phyloP scores from a whole-genome alignment of 2,797 vertebrate genomes.

The Champsocephalus esox region DNA sequence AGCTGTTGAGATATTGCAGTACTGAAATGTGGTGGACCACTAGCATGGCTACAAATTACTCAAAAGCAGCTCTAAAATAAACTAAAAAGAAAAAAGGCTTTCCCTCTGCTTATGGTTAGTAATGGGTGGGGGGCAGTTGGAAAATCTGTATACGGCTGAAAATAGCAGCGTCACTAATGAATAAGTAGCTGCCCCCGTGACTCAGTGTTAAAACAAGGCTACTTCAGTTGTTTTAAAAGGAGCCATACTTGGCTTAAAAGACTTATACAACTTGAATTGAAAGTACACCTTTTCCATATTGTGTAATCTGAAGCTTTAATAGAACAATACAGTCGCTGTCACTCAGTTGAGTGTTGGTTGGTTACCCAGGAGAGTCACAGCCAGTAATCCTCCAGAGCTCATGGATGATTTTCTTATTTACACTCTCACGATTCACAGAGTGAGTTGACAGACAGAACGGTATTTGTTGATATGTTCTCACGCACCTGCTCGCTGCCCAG shows the following conservation, averaged over 20 bases:
- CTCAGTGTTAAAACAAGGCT: neutral
- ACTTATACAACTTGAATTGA: neutral
- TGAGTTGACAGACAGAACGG: neutral
- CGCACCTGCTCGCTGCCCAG: constrained; percentile 83
- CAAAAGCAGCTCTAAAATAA: constrained; percentile 16
- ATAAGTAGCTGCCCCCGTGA: constrained; percentile 9
- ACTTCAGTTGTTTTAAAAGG: neutral
- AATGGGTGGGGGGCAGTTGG: neutral
- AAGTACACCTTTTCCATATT: neutral
- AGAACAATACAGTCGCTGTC: neutral
- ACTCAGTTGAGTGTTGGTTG: neutral
- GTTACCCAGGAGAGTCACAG: neutral
- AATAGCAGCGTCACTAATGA: constrained; percentile 28
- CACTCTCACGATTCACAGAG: neutral
- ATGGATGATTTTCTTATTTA: neutral
- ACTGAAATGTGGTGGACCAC: neutral
- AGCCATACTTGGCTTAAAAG: neutral
- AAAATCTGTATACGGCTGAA: constrained; percentile 15
- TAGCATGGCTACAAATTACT: neutral
- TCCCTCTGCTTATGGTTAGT: neutral
- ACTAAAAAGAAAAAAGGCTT: neutral
- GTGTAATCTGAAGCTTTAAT: neutral
- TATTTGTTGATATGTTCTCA: neutral
- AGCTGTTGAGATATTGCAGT: neutral
- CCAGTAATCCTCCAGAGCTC: neutral